Evolutionary conservation across 2,888 invertebrate species (phyloP).

Genomic region (Stegophylla sp.): DNA sequence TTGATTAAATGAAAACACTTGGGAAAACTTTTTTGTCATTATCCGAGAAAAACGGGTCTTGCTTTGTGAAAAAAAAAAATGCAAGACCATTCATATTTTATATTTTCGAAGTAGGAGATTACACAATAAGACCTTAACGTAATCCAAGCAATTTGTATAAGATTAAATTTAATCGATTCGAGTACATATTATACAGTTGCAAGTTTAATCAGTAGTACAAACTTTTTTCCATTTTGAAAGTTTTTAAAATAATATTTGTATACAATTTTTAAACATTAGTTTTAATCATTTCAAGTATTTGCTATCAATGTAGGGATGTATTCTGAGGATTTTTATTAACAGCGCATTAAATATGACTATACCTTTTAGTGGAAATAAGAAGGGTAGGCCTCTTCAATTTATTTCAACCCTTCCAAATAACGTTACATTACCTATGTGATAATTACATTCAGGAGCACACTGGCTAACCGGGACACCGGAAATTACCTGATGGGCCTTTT

Average conservation of each 20-base stretch:
- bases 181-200: not conserved
- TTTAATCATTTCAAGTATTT: not conserved
- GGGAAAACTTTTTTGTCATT: conserved; percentile 9
- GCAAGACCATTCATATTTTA: not conserved
- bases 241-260: not conserved
- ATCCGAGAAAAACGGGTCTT: not conserved
- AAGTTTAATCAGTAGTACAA: not conserved
- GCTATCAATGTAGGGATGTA: too few relatives aligned
- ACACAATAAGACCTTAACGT: not conserved
- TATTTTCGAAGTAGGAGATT: not conserved
- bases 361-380: too few relatives aligned
- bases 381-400: too few relatives aligned
- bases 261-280: not conserved
- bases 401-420: too few relatives aligned
- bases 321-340: too few relatives aligned
- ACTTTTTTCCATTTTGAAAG: not conserved
- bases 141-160: not conserved
- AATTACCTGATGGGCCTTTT: too few relatives aligned
- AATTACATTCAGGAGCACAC: too few relatives aligned
- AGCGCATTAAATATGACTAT: too few relatives aligned
- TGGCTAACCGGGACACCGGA: too few relatives aligned
- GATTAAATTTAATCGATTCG: not conserved
- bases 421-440: too few relatives aligned
- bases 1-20: conserved; percentile 2
- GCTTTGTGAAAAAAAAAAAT: not conserved